Conservation (phyloP, 2,888 invertebrate species). For the Drosophila greeni region DNA sequence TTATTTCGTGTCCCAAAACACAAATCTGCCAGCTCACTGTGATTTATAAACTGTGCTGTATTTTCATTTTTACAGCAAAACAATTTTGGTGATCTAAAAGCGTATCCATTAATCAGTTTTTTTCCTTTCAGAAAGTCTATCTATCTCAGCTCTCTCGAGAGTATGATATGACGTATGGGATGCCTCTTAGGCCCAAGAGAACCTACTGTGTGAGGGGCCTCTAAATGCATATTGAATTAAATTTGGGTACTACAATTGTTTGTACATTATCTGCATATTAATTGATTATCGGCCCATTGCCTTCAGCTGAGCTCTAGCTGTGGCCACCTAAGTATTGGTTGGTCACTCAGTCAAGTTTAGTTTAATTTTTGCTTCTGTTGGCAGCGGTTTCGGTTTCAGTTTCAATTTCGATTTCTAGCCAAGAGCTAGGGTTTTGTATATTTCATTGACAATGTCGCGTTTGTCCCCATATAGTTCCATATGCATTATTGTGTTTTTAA, state of each 20-base stretch:
- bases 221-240: slow-evolving; percentile 39
- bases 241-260: slow-evolving; percentile 46
- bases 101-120: background rate
- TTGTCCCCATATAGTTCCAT: slow-evolving; percentile 49
- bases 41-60: background rate
- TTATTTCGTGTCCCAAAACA: background rate
- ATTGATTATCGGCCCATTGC: slow-evolving; percentile 47
- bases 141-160: slow-evolving; percentile 3
- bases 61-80: no score
- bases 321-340: slow-evolving; percentile 31
- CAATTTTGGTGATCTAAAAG: background rate
- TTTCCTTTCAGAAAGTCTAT: background rate
- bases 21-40: slow-evolving; percentile 5
- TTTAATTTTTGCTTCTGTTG: slow-evolving; percentile 46
- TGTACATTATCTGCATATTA: slow-evolving; percentile 59
- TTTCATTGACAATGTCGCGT: slow-evolving; percentile 50
- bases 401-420: slow-evolving; percentile 30
- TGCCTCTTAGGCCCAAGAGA: slow-evolving; percentile 29
- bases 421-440: slow-evolving; percentile 26
- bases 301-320: slow-evolving; percentile 41
- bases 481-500: slow-evolving; percentile 47
- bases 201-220: slow-evolving; percentile 22
- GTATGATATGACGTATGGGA: slow-evolving; percentile 2
- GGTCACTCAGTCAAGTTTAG: slow-evolving; percentile 25
- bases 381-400: slow-evolving; percentile 40